A percentile compares a stretch with the other conserved stretches of the same genome.
phyloP scores from a whole-genome alignment of 2,113 vertebrate genomes.

The Laticauda colubrina region DNA sequence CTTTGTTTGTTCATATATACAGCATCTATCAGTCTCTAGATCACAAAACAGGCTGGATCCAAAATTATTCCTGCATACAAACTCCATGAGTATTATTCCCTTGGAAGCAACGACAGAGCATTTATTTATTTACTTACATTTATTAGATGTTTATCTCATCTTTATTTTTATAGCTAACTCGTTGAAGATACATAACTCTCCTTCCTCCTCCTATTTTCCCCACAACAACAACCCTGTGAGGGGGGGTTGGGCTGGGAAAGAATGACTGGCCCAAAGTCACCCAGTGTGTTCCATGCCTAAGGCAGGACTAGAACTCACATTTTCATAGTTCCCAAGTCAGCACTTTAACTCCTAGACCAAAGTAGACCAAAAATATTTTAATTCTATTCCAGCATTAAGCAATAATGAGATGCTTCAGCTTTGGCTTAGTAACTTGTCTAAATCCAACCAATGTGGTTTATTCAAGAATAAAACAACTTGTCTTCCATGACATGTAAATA shows the following conservation, averaged over 20 bases:
- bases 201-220: neutral
- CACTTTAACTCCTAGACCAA: too few relatives aligned
- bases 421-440: neutral
- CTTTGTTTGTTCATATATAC: neutral
- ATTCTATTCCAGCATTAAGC: neutral
- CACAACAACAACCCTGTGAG: neutral
- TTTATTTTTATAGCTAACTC: neutral
- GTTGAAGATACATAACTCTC: neutral
- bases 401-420: neutral
- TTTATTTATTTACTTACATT: neutral
- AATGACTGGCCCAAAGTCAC: neutral
- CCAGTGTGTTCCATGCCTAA: too few relatives aligned
- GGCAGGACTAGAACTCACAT: too few relatives aligned
- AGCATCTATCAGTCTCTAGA: neutral
- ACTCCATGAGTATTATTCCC: neutral
- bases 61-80: neutral
- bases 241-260: neutral
- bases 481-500: neutral
- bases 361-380: too few relatives aligned
- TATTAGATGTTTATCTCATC: neutral
- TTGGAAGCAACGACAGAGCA: neutral
- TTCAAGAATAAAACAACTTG: neutral
- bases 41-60: neutral
- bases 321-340: too few relatives aligned
- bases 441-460: neutral